Evolutionary conservation across 2,888 invertebrate species (phyloP), one percentile per base, ranked within the genome.

Genomic region (Oxytorus armatus): DNA sequence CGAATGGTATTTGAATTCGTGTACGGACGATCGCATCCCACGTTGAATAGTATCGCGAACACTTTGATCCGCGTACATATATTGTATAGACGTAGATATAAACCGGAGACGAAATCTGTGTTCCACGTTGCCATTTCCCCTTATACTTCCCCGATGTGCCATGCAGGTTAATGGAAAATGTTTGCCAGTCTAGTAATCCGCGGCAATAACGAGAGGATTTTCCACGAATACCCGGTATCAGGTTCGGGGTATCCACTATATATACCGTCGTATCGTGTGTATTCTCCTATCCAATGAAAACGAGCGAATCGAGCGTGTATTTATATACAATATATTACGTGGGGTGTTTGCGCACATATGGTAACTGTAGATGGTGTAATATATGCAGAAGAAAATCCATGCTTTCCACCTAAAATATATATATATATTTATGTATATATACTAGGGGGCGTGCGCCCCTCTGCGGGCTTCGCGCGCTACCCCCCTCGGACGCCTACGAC

Each of bases 201-300:
- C 53, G 63, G 79, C 76, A 80, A 80, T 80, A 80, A 80, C 79
- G 72, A 68, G 72, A 73, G 79, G 76, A 80, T 80, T 80, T 80
- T 68, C 79, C 65, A 75, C 75, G 42, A 57, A 42, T 63, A 47
- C 59, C 11, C 47, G 16, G 51, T 59, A 21, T 42, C 65, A 72
- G 33, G 53, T 18, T 33, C 63, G 42, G 36, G 57, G 36, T 14
- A 39, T 47, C 66, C 36, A 39, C 33, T 36, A 25, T 29, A 16
- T 47, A 3, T 29, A 44, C 23, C 66, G 44, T 47, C 49, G 29
- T 39, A 11, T 63, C 44, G 53, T 53, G 42, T 14, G 53, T 63
- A 53, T 63, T 73, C 73, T 44, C 21, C 33, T 21, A 63, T 73
- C 61, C 61, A 73, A 51, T 63, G 66, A 51, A 51, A 66, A 36